phyloP scores from a whole-genome alignment of 2,797 vertebrate species.

The Acanthiza pusilla region DNA sequence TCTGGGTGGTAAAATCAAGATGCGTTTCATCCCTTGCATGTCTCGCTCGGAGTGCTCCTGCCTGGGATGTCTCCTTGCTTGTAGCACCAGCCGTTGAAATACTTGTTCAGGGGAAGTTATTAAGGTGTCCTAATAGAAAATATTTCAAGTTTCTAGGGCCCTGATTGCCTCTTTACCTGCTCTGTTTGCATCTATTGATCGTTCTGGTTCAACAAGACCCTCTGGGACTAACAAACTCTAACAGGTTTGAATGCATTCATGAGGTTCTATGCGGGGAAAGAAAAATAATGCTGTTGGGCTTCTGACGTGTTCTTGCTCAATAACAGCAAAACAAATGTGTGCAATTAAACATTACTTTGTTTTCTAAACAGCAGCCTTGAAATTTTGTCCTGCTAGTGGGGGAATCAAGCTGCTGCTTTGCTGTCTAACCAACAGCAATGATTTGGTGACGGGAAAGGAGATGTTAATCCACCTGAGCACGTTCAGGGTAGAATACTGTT shows the following conservation, averaged over 20 bases:
- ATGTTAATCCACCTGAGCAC: background rate
- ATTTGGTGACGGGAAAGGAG: background rate
- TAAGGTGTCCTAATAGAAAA: background rate
- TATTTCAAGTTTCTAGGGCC: constrained; percentile 10
- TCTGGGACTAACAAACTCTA: constrained; percentile 11
- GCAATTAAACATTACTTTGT: constrained; percentile 49
- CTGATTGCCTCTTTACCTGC: constrained; percentile 39
- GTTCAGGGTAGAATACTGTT: background rate
- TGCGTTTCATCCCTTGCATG: fast-evolving
- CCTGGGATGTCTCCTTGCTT: background rate
- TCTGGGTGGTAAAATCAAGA: background rate
- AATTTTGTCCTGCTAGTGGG: background rate
- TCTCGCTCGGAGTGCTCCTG: background rate
- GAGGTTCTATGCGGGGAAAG: background rate
- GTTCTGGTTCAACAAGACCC: background rate
- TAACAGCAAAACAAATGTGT: constrained; percentile 33
- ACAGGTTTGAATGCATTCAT: constrained; percentile 37
- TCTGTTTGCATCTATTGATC: constrained; percentile 44
- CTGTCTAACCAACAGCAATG: background rate
- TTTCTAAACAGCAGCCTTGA: constrained; percentile 41
- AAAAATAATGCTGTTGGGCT: background rate
- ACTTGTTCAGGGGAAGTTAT: background rate
- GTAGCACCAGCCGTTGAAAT: background rate
- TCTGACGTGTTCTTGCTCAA: constrained; percentile 14
- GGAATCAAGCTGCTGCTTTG: background rate